Evolutionary conservation across 2,113 vertebrate species (phyloP).

Genomic region (Albula goreensis): DNA sequence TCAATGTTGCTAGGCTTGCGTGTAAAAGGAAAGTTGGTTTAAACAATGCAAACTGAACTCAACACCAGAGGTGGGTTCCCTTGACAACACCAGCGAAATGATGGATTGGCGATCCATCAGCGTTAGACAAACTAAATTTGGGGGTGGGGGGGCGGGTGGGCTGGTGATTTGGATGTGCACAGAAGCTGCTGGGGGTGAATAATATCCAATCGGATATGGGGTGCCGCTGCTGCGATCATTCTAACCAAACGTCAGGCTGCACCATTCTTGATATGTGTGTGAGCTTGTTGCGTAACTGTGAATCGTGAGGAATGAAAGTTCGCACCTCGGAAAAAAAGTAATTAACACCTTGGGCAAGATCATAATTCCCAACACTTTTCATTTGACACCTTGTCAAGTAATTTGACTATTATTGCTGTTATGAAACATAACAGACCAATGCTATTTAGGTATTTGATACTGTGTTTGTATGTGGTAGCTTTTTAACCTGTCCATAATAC

Average conservation of each 20-base stretch:
- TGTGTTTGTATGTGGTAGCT: background rate
- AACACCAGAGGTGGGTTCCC: no score
- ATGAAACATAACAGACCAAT: background rate
- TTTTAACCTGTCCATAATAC: background rate
- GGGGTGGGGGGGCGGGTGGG: no score
- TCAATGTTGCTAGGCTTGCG: background rate
- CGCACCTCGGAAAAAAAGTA: background rate
- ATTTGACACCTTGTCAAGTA: conserved; percentile 2
- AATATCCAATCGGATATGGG: background rate
- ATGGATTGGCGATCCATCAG: background rate
- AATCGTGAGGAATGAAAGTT: background rate
- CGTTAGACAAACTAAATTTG: background rate
- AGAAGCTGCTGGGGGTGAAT: background rate
- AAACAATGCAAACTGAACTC: background rate
- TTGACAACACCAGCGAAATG: background rate
- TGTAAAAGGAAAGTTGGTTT: background rate
- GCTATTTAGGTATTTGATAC: background rate
- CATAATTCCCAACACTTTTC: background rate
- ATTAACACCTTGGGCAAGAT: background rate
- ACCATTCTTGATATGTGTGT: background rate
- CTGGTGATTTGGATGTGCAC: background rate
- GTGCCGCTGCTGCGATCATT: background rate
- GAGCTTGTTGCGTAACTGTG: background rate
- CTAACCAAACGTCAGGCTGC: background rate
- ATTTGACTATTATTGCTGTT: conserved; percentile 8